A percentile compares a stretch with the other conserved stretches of the same genome.
Conservation (phyloP, 2,797 vertebrate genomes). For the Furcifer pardalis region DNA sequence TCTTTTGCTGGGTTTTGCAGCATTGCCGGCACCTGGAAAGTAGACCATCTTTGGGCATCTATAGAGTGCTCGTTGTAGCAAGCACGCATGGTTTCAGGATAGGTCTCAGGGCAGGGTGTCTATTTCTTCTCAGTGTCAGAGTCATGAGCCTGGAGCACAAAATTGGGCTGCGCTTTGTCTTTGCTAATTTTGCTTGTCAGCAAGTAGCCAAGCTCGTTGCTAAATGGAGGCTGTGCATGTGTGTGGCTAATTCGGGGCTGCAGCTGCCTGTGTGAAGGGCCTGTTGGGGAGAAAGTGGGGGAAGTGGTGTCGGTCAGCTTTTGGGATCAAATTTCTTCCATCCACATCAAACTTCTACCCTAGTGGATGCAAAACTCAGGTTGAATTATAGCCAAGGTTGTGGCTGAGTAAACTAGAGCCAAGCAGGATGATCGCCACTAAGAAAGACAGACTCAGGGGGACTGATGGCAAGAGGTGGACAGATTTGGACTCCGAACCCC, state of each 20-base stretch:
- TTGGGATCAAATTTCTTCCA: neutral
- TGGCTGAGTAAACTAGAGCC: neutral
- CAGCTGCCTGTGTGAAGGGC: constrained; percentile 28
- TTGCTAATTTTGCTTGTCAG: constrained; percentile 16
- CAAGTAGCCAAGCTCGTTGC: neutral
- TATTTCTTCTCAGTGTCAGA: neutral
- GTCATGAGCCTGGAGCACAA: neutral
- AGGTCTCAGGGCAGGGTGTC: neutral
- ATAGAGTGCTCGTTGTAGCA: neutral
- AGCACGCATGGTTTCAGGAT: neutral
- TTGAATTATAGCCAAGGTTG: neutral
- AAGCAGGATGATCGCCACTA: neutral
- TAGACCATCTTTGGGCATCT: neutral
- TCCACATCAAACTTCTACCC: neutral
- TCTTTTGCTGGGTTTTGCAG: neutral
- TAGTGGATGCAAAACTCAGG: neutral
- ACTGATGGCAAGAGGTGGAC: neutral
- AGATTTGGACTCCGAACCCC: neutral
- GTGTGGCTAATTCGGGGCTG: constrained; percentile 13
- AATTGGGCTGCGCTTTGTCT: neutral
- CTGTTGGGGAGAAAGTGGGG: neutral
- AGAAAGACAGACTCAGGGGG: too few species aligned
- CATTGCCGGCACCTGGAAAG: neutral
- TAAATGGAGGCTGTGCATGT: neutral
- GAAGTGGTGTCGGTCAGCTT: neutral